These are phyloP conservation scores for Archips xylosteana DNA, from an alignment of 2,888 invertebrate genomes.

Conservation along the genomic window DNA sequence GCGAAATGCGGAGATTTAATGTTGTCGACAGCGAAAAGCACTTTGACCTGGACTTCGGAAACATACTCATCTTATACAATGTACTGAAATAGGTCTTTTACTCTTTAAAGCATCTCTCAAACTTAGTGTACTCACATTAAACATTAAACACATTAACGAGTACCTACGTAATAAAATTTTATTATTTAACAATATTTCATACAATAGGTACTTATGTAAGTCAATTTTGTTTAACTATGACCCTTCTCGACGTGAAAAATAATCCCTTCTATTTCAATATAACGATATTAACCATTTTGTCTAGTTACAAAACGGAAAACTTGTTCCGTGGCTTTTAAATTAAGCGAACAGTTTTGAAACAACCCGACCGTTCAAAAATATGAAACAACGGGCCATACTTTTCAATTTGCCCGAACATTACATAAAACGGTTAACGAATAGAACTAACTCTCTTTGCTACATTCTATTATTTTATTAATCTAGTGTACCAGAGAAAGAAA, in stretches of 20 bases:
- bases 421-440: slow-evolving; percentile 10
- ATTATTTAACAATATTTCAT: not conserved
- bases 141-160: not conserved
- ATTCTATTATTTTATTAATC: too few relatives aligned
- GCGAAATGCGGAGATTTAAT: slow-evolving; percentile 16
- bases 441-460: slow-evolving; percentile 5
- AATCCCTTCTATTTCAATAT: not conserved
- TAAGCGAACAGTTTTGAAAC: slow-evolving; percentile 31
- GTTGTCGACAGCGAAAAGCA: slow-evolving; percentile 36
- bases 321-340: slow-evolving; percentile 25
- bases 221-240: not conserved
- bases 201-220: not conserved
- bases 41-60: slow-evolving; percentile 24
- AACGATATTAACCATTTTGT: not conserved
- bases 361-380: slow-evolving; percentile 14
- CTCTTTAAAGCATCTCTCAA: slow-evolving; percentile 10
- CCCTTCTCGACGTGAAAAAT: not conserved
- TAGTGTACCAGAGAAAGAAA: too few relatives aligned
- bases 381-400: slow-evolving; percentile 32
- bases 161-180: slow-evolving; percentile 2
- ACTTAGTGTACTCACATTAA: too few relatives aligned
- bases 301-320: slow-evolving; percentile 22
- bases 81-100: slow-evolving; percentile 9
- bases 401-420: slow-evolving; percentile 24
- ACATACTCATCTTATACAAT: slow-evolving; percentile 24